phyloP scores from a whole-genome alignment of 2,113 vertebrate species.

The Pachypanchax playfairii region DNA sequence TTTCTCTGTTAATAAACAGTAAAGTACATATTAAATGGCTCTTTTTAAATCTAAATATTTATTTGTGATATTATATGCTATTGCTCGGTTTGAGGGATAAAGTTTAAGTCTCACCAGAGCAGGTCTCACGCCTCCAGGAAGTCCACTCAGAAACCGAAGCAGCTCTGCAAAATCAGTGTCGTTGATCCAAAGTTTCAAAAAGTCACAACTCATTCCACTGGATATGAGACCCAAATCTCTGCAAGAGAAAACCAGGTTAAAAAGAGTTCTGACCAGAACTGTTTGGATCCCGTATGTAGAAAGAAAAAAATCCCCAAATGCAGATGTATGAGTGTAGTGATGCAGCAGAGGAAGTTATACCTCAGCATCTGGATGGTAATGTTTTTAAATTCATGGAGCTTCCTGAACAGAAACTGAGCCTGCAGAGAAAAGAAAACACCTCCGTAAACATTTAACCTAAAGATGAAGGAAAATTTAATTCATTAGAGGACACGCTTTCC shows the following conservation, averaged over 20 bases:
- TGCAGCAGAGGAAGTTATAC: slow-evolving; percentile 72
- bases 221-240: slow-evolving; percentile 84
- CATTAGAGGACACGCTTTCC: too few species aligned
- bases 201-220: slow-evolving; percentile 83
- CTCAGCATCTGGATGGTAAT: slow-evolving; percentile 74
- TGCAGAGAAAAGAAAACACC: slow-evolving; percentile 56
- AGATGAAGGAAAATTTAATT: neutral
- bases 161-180: slow-evolving; percentile 80
- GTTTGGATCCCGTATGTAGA: too few species aligned
- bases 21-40: slow-evolving; percentile 41
- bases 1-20: slow-evolving; percentile 76
- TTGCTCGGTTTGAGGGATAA: neutral
- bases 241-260: slow-evolving; percentile 7
- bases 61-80: neutral
- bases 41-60: slow-evolving; percentile 16
- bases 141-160: slow-evolving; percentile 78
- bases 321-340: too few species aligned
- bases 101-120: slow-evolving; percentile 82
- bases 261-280: neutral
- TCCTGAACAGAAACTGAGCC: slow-evolving; percentile 87
- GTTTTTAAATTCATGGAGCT: slow-evolving; percentile 75
- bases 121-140: slow-evolving; percentile 79
- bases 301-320: too few species aligned
- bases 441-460: neutral
- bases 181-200: slow-evolving; percentile 79